Conservation (phyloP, 2,888 invertebrate species). For the Parasteatoda lunata region DNA sequence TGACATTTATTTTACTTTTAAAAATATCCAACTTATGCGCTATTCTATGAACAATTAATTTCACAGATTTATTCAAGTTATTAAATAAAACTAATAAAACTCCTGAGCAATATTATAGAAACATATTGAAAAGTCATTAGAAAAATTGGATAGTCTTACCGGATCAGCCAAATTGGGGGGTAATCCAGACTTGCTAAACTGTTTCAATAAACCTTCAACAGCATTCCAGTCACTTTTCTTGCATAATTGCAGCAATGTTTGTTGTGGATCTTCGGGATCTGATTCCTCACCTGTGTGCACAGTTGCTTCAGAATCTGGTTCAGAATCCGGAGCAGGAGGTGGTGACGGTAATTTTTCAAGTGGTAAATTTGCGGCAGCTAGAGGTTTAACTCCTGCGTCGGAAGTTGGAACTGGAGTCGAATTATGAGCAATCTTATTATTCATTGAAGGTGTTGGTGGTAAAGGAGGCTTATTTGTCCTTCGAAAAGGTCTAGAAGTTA, state of each 20-base stretch:
- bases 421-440: slow-evolving; percentile 3
- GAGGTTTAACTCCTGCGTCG: slow-evolving; percentile 27
- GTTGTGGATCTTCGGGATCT: slow-evolving; percentile 41
- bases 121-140: no score
- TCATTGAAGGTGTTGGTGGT: slow-evolving; percentile 29
- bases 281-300: slow-evolving; percentile 35
- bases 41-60: no score
- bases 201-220: slow-evolving; percentile 70
- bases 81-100: no score
- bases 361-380: slow-evolving; percentile 13
- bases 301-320: slow-evolving; percentile 32
- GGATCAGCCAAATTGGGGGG: slow-evolving; percentile 47
- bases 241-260: slow-evolving; percentile 36
- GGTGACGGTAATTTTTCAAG: slow-evolving; percentile 19
- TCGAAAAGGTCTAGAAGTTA: slow-evolving; percentile 44
- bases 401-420: slow-evolving; percentile 27
- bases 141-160: slow-evolving; percentile 26
- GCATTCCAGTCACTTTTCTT: slow-evolving; percentile 69
- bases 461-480: slow-evolving; percentile 29
- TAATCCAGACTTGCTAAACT: slow-evolving; percentile 65
- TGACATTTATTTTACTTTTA: no score
- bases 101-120: no score
- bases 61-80: no score
- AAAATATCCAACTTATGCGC: no score
- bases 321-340: slow-evolving; percentile 17